A percentile compares a stretch with the other conserved stretches of the same genome.
These are phyloP conservation scores for Apus apus DNA, from an alignment of 2,113 vertebrate species.

Conservation along the genomic window DNA sequence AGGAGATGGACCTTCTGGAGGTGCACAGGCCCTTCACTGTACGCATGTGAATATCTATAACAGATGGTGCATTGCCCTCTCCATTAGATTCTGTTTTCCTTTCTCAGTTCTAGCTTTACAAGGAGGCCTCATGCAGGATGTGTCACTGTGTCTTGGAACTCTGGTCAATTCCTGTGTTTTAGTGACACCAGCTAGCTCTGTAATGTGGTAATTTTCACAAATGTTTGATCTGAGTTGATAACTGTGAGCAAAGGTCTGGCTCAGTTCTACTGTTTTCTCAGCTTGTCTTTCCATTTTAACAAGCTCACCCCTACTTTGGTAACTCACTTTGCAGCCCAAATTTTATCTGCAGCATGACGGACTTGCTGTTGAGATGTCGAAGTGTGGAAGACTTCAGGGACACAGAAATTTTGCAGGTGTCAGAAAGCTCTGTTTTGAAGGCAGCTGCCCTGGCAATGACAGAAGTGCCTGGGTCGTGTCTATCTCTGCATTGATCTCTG, in stretches of 20 bases:
- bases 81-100: background rate
- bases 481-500: background rate
- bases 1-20: background rate
- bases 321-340: background rate
- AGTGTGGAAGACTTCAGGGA: background rate
- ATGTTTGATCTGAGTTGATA: background rate
- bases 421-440: background rate
- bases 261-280: background rate
- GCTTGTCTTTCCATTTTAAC: background rate
- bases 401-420: background rate
- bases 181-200: background rate
- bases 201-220: background rate
- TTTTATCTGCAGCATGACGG: background rate
- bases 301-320: background rate
- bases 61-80: background rate
- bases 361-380: background rate
- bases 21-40: background rate
- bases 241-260: background rate
- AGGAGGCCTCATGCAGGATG: background rate
- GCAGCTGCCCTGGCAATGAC: background rate
- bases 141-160: accelerated
- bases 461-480: background rate
- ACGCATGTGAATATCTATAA: background rate
- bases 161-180: background rate
- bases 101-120: background rate